Evolutionary conservation across 2,797 vertebrate species (phyloP), one percentile per base, ranked within the genome.

Genomic region (Neomorphus geoffroyi): DNA sequence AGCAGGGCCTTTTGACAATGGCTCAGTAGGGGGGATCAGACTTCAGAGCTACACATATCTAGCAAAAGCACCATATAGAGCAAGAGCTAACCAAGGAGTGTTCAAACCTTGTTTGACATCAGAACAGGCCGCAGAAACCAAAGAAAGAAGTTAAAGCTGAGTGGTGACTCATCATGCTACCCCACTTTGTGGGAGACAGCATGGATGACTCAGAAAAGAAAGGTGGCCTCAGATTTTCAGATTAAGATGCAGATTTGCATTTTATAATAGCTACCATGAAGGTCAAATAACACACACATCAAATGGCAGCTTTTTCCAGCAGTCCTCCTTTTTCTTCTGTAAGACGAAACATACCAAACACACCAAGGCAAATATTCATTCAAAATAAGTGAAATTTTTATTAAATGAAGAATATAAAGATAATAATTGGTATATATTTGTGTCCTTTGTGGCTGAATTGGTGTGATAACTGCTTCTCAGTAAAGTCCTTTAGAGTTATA

Each of bases 401-500:
- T 43, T 71, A 78, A 61, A 39, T 39, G 35, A 90, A 53, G 27
- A 89, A 91, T 80, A 43, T 90, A 81, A 96, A 80, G 43, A 75
- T 78, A 74, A 67, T 72, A 61, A 64, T 61, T 81, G 58, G 10
- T 88, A 75, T 67, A 41, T 77, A 93, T 90, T 71, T 81, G 75
- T 96, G 81, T 92, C 56, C 37, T 85, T 69, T 86, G 69, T 91
- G 94, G 73, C n/a, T 80, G 74, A 71, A 73, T 78, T 93, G 61
- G 56, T 84, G 83, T 95, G 86, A 74, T 78, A 96, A 78, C 66
- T 82, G 61, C 88, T 54, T 95, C 71, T 90, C 85, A 94, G 69
- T 95, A 70, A 80, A 97, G 88, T 94, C 78, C 84, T 95, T 93
- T 80, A 75, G 87, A 84, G 58, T 82, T 94, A 77, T 87, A 85